phyloP scores from a whole-genome alignment of 1,140 invertebrate genomes.

The Neodiprion virginianus region DNA sequence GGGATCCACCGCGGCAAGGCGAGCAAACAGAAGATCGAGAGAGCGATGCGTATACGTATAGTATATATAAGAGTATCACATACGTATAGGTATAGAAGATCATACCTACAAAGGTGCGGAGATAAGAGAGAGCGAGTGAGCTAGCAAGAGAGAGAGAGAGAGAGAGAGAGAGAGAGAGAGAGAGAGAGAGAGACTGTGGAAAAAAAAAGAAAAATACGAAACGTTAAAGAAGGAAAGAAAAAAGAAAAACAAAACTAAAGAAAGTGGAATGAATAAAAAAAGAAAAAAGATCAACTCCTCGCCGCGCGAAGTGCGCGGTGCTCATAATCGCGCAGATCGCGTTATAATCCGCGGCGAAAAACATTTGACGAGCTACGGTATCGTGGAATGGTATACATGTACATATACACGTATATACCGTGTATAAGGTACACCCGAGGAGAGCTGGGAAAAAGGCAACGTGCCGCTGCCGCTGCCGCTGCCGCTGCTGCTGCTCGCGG shows the following conservation, averaged over 20 bases:
- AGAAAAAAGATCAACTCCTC: slow-evolving; percentile 12
- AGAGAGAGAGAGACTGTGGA: background rate
- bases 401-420: too few relatives aligned
- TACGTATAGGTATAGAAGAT: too few relatives aligned
- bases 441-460: slow-evolving; percentile 49
- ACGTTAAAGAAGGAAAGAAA: slow-evolving; percentile 17
- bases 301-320: slow-evolving; percentile 37
- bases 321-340: slow-evolving; percentile 62
- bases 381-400: too few relatives aligned
- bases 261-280: slow-evolving; percentile 19
- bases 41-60: too few relatives aligned
- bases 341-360: slow-evolving; percentile 63
- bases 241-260: slow-evolving; percentile 22
- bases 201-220: slow-evolving; percentile 18
- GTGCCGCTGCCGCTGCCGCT: slow-evolving; percentile 13
- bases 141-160: slow-evolving; percentile 23
- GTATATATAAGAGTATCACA: too few relatives aligned
- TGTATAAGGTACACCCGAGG: slow-evolving; percentile 31
- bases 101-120: too few relatives aligned
- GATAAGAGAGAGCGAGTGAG: slow-evolving; percentile 20
- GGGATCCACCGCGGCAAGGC: slow-evolving; percentile 24
- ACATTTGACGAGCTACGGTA: slow-evolving; percentile 54
- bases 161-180: too few relatives aligned
- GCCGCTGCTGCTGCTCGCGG: slow-evolving; percentile 1
- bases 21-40: background rate